phyloP scores from a whole-genome alignment of 2,113 vertebrate genomes.

The Microtus oregoni region DNA sequence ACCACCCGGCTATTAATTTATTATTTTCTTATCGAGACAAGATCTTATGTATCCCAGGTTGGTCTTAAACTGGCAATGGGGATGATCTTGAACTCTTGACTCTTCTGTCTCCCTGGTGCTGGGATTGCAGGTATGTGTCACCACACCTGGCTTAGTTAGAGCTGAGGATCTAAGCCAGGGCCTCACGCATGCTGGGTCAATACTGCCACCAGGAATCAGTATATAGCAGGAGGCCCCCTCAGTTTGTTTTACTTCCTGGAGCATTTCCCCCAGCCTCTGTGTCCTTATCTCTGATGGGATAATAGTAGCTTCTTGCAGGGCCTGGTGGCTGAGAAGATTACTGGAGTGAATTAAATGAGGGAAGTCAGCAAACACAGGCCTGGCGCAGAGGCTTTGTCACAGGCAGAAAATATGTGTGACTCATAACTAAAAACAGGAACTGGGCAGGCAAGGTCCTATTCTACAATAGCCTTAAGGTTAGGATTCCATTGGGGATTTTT shows the following conservation, averaged over 20 bases:
- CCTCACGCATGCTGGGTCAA: background rate
- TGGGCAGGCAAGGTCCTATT: background rate
- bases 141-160: background rate
- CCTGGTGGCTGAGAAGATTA: background rate
- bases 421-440: conserved; percentile 31
- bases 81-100: background rate
- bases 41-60: background rate
- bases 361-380: background rate
- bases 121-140: background rate
- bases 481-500: background rate
- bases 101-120: background rate
- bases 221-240: background rate
- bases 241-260: background rate
- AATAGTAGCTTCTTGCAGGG: too few relatives aligned
- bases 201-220: background rate
- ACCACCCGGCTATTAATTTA: background rate
- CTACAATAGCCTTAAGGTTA: conserved; percentile 5
- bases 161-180: background rate
- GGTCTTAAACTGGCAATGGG: background rate
- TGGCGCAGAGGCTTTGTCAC: background rate
- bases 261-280: background rate
- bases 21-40: background rate
- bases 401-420: background rate
- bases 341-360: background rate
- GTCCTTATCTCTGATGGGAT: background rate